phyloP scores from a whole-genome alignment of 2,888 invertebrate genomes.

The Erynnis tages region DNA sequence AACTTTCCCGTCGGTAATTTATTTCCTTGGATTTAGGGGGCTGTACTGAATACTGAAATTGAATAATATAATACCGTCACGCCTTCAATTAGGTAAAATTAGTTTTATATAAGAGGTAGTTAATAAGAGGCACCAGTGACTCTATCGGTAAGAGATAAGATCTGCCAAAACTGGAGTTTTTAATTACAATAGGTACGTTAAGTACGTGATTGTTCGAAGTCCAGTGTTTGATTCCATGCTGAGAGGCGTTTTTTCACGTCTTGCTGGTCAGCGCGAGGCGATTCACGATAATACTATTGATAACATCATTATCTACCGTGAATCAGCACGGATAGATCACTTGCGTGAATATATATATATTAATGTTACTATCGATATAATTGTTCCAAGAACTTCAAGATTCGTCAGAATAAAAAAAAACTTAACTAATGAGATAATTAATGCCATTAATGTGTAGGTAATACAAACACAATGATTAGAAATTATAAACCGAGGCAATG shows the following conservation, averaged over 20 bases:
- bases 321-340: constrained; percentile 27
- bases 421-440: too few species aligned
- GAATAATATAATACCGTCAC: too few species aligned
- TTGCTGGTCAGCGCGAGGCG: constrained; percentile 38
- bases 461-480: too few species aligned
- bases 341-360: background rate
- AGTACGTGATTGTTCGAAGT: constrained; percentile 13
- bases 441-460: too few species aligned
- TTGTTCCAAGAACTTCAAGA: too few species aligned
- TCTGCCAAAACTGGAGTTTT: constrained; percentile 13
- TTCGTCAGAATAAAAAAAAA: too few species aligned
- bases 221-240: constrained; percentile 27
- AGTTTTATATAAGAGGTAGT: background rate
- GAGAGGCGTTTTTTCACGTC: constrained; percentile 43
- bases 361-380: background rate
- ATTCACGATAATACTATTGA: constrained; percentile 24
- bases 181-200: background rate
- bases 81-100: too few species aligned
- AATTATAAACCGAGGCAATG: too few species aligned
- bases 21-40: too few species aligned
- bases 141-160: constrained; percentile 14
- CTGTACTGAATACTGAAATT: too few species aligned
- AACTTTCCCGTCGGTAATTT: too few species aligned
- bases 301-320: constrained; percentile 25
- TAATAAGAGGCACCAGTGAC: background rate